A percentile compares a stretch with the other conserved stretches of the same genome.
Evolutionary conservation across 2,113 vertebrate genomes (phyloP).

Genomic region (Nannobrachium achirus): DNA sequence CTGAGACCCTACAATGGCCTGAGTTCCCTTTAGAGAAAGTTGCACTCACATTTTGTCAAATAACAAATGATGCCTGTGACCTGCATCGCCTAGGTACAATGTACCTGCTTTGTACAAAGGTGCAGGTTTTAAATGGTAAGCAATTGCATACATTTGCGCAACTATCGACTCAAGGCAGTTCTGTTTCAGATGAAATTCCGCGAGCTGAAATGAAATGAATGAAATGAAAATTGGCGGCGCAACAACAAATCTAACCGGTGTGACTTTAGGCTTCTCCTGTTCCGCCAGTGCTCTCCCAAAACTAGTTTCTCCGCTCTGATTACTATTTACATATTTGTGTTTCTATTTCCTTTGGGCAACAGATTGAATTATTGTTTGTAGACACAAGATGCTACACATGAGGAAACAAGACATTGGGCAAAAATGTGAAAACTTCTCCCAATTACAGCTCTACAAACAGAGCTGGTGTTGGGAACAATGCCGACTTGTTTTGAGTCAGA

Average conservation of each 20-base stretch:
- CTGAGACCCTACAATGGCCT: neutral
- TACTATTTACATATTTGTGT: slow-evolving; percentile 81
- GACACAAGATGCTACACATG: slow-evolving; percentile 77
- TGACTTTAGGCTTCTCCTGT: slow-evolving; percentile 69
- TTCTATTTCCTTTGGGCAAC: slow-evolving; percentile 82
- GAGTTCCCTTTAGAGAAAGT: neutral
- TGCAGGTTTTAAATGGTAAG: slow-evolving; percentile 28
- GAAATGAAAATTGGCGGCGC: too few species aligned
- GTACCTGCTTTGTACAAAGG: neutral
- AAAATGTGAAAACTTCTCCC: slow-evolving; percentile 74
- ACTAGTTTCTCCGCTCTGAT: slow-evolving; percentile 74
- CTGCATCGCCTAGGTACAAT: slow-evolving; percentile 3
- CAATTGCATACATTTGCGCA: slow-evolving; percentile 37
- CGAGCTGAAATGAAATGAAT: slow-evolving; percentile 51
- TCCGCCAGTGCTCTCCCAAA: slow-evolving; percentile 63
- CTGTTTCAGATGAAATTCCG: slow-evolving; percentile 42
- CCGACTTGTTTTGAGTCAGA: slow-evolving; percentile 62
- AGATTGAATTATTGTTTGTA: slow-evolving; percentile 83
- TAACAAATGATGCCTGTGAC: neutral
- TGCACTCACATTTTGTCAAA: neutral
- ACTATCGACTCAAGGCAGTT: slow-evolving; percentile 48
- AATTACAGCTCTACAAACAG: slow-evolving; percentile 72
- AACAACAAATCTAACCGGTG: slow-evolving; percentile 47
- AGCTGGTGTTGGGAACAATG: slow-evolving; percentile 48
- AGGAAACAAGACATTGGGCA: slow-evolving; percentile 76